These are phyloP conservation scores for Schrankia costaestrigalis DNA, from an alignment of 2,888 invertebrate species.

Conservation along the genomic window DNA sequence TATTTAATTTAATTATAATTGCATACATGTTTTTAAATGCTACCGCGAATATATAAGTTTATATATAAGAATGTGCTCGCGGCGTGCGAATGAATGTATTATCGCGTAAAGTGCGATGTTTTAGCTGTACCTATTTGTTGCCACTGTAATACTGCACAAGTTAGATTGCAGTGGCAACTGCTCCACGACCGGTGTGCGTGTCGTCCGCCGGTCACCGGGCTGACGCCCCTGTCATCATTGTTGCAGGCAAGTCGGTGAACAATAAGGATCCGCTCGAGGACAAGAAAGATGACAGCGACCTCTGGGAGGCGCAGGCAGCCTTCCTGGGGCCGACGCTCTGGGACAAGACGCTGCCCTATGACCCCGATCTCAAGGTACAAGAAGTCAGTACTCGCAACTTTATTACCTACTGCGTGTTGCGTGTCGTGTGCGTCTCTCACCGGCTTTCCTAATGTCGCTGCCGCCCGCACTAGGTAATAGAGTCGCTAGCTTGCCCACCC, in stretches of 20 bases:
- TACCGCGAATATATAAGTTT: conserved; percentile 10
- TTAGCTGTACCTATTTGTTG: conserved; percentile 10
- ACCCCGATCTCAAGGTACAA: conserved; percentile 97
- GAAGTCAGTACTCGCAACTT: conserved; percentile 81
- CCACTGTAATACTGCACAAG: conserved; percentile 10
- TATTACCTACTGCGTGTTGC: conserved; percentile 69
- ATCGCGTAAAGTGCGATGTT: conserved; percentile 3
- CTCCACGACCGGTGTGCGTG: conserved; percentile 13
- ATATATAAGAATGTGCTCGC: neutral
- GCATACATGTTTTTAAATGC: no score
- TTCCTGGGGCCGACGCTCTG: conserved; percentile 97
- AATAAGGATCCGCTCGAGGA: conserved; percentile 83
- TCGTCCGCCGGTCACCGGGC: conserved; percentile 31
- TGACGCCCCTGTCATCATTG: conserved; percentile 64
- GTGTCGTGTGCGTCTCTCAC: conserved; percentile 55
- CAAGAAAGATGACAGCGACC: conserved; percentile 90
- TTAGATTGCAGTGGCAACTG: conserved; percentile 12
- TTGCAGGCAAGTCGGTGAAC: conserved; percentile 83
- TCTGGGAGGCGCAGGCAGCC: conserved; percentile 97
- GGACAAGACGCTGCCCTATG: conserved; percentile 96
- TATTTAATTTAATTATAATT: no score
- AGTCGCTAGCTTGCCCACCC: conserved; percentile 37
- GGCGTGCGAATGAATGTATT: conserved; percentile 7
- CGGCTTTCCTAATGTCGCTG: conserved; percentile 39
- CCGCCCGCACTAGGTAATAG: conserved; percentile 66